Base-by-base conservation (phyloP, 2,113 vertebrate species). In the Tetraodon nigroviridis region DNA sequence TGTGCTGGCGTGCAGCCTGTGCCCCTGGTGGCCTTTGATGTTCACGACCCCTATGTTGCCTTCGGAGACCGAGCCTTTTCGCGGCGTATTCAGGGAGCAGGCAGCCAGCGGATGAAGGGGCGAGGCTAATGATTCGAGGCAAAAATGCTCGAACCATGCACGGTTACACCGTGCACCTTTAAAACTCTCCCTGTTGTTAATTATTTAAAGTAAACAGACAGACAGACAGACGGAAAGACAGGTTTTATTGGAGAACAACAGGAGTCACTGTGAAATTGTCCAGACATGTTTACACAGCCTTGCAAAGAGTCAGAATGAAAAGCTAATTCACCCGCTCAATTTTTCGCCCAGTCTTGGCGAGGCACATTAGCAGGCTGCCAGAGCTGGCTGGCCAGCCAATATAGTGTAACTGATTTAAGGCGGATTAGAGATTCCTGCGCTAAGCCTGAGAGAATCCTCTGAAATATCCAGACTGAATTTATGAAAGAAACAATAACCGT, bases 371-470 rank as follows among this genome's bases (percentile, higher is more conserved):
- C 82, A 75, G 64, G 67, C 48, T 64, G 75, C 73, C 76, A 84
- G 78, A 78, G 68, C 32, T 37, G 32, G 11, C 75, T 74, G 73
- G 58, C 71, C 78, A 64, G 70, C 81, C 84, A 83, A 78, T 85
- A 85, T 77, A 83, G 62, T 85, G 80, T 80, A 85, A 86, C 81
- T 82, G 84, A 85, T 88, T 84, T 84, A 82, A 87, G 80, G 79
- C 55, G 77, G 82, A 81, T 88, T 86, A 86, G 70, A 69, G 84
- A 76, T 71, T 86, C 80, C 82, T 84, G 71, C 68, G 76, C 80
- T 80, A 88, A 85, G 80, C 83, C 55, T 60, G 63, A 67, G 68
- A 76, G 76, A 88, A 89, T 86, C 83, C 82, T 82, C 87, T 84
- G 66, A 55, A 84, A 84, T 84, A 84, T 88, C 84, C 79, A 80